Conservation (phyloP, 1,140 invertebrate genomes). For the Micrasema longulum region DNA sequence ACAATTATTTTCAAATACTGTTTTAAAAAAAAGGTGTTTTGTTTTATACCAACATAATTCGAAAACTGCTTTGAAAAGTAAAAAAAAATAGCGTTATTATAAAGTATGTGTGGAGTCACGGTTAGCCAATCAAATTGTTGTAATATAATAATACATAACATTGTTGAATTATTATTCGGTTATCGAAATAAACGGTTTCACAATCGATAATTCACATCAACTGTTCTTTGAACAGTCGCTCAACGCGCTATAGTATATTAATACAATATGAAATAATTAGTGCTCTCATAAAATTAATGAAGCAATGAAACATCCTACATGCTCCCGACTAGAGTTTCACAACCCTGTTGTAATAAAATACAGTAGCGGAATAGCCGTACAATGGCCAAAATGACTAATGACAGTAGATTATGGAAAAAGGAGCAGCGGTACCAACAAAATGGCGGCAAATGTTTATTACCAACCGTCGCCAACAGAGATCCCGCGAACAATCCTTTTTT, state of each 20-base stretch:
- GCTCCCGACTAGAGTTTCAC: slow-evolving; percentile 38
- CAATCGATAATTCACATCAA: not conserved
- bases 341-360: slow-evolving; percentile 51
- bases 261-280: not conserved
- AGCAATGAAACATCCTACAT: slow-evolving; percentile 5
- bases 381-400: slow-evolving; percentile 54
- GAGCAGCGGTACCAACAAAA: slow-evolving; percentile 28
- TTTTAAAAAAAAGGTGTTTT: no score
- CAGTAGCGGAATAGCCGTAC: slow-evolving; percentile 46
- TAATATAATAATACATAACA: no score
- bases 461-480: slow-evolving; percentile 49
- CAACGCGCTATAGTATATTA: not conserved
- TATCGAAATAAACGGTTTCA: not conserved
- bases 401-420: slow-evolving; percentile 46
- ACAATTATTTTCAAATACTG: no score
- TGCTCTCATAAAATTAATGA: not conserved
- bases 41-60: no score
- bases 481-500: slow-evolving; percentile 45
- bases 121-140: no score
- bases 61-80: no score
- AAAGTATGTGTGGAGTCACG: no score
- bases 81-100: no score
- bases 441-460: slow-evolving; percentile 50
- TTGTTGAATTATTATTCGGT: no score
- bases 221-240: not conserved